A percentile compares a stretch with the other conserved stretches of the same genome.
Conservation (phyloP, 2,888 invertebrate species). For the Agonopterix subpropinquella region DNA sequence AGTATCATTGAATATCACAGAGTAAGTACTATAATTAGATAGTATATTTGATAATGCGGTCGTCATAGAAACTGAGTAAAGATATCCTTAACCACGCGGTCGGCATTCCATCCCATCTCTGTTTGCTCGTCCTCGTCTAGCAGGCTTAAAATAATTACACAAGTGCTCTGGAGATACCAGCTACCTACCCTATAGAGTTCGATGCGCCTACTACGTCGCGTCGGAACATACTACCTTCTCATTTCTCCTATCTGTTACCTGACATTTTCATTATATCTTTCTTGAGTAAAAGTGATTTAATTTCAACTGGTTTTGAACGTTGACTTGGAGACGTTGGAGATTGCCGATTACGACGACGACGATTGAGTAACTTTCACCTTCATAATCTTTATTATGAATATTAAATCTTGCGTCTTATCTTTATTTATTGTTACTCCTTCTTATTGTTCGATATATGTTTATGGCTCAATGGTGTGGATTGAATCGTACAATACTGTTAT, state of each 20-base stretch:
- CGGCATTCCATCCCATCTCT: slow-evolving; percentile 53
- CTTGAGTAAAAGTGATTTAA: slow-evolving; percentile 36
- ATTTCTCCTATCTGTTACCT: slow-evolving; percentile 26
- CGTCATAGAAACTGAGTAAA: slow-evolving; percentile 7
- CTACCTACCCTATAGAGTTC: slow-evolving; percentile 16
- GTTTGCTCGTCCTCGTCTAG: slow-evolving; percentile 54
- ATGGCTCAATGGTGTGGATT: too few relatives aligned
- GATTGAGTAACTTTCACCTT: slow-evolving; percentile 52
- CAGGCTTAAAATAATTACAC: slow-evolving; percentile 70
- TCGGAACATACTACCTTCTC: slow-evolving; percentile 37
- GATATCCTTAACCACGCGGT: slow-evolving; percentile 18
- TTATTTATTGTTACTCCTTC: not conserved
- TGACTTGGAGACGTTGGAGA: slow-evolving; percentile 22
- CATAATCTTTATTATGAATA: slow-evolving; percentile 15
- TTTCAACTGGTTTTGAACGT: slow-evolving; percentile 42
- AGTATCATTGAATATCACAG: too few relatives aligned
- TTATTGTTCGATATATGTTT: not conserved
- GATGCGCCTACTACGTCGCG: slow-evolving; percentile 37
- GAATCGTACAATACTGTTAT: too few relatives aligned
- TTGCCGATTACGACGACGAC: slow-evolving; percentile 22
- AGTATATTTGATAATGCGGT: too few relatives aligned
- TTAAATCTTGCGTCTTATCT: slow-evolving; percentile 5
- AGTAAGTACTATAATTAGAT: too few relatives aligned
- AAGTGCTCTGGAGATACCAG: slow-evolving; percentile 51
- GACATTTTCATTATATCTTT: slow-evolving; percentile 22